These are phyloP conservation scores for Triops longicaudatus DNA, from an alignment of 1,140 invertebrate genomes.

Conservation along the genomic window DNA sequence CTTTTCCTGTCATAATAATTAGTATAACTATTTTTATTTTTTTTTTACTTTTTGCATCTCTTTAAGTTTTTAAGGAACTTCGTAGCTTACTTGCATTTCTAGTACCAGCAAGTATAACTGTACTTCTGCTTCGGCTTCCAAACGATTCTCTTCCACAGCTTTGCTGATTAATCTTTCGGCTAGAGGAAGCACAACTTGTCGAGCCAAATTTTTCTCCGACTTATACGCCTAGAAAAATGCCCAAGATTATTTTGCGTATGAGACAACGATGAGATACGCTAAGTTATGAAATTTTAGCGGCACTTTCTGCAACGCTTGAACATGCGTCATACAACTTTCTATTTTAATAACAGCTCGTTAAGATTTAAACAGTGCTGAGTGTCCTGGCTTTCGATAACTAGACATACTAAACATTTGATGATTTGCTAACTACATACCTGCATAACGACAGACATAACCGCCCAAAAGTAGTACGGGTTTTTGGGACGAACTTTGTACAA, in stretches of 20 bases:
- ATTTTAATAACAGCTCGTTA: too few species aligned
- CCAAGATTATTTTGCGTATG: constrained; percentile 21
- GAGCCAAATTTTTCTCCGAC: constrained; percentile 38
- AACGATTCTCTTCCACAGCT: constrained; percentile 75
- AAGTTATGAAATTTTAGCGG: not conserved
- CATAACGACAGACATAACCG: constrained; percentile 89
- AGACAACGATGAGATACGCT: too few species aligned
- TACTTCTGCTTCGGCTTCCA: constrained; percentile 88
- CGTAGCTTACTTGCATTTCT: constrained; percentile 50
- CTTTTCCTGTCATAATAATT: constrained; percentile 50
- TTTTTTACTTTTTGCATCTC: not conserved
- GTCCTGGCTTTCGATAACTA: not conserved
- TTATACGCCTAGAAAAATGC: constrained; percentile 38
- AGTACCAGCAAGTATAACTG: constrained; percentile 84
- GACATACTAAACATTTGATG: too few species aligned
- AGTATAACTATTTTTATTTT: not conserved
- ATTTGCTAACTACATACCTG: constrained; percentile 59
- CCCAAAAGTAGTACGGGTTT: constrained; percentile 97
- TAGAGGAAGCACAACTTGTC: constrained; percentile 61
- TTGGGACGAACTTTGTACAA: constrained; percentile 86
- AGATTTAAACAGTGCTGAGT: too few species aligned
- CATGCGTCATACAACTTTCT: not conserved
- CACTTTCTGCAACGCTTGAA: constrained; percentile 8
- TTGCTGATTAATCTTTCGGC: constrained; percentile 76
- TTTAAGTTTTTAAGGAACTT: too few species aligned